phyloP scores from a whole-genome alignment of 1,140 invertebrate species.

The Hestina assimilis region DNA sequence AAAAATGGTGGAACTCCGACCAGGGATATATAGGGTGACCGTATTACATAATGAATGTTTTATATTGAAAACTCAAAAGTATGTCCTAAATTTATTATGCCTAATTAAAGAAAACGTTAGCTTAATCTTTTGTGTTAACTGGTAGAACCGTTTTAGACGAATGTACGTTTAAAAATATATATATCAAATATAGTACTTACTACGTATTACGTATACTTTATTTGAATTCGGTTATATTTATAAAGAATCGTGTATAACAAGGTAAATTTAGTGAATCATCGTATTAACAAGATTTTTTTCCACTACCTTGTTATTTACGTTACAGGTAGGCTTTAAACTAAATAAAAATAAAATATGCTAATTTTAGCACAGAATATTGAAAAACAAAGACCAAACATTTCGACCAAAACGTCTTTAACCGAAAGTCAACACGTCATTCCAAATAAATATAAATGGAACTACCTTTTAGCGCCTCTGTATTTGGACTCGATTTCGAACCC shows the following conservation, averaged over 20 bases:
- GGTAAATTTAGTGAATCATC: slow-evolving; percentile 15
- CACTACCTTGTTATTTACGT: slow-evolving; percentile 4
- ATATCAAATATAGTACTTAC: too few relatives aligned
- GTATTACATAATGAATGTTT: too few relatives aligned
- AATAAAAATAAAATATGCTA: slow-evolving; percentile 22
- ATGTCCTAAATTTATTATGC: too few relatives aligned
- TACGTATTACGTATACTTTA: too few relatives aligned
- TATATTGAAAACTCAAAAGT: too few relatives aligned
- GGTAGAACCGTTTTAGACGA: too few relatives aligned
- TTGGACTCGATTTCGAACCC: slow-evolving; percentile 47
- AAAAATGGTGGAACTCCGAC: too few relatives aligned
- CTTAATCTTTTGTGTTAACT: too few relatives aligned
- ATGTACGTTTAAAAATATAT: too few relatives aligned
- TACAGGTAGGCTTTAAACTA: slow-evolving; percentile 9
- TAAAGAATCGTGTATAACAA: background rate
- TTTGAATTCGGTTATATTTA: background rate
- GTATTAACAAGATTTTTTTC: slow-evolving; percentile 13
- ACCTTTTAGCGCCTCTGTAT: slow-evolving; percentile 70
- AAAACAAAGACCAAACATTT: slow-evolving; percentile 20
- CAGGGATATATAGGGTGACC: too few relatives aligned
- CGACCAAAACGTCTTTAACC: slow-evolving; percentile 41
- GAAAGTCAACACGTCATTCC: slow-evolving; percentile 36
- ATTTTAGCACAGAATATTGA: slow-evolving; percentile 34
- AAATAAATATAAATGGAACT: slow-evolving; percentile 47
- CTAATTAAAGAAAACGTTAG: too few relatives aligned